A percentile compares a stretch with the other conserved stretches of the same genome.
Evolutionary conservation across 2,888 invertebrate species (phyloP).

Genomic region (Gastrophysa polygoni): DNA sequence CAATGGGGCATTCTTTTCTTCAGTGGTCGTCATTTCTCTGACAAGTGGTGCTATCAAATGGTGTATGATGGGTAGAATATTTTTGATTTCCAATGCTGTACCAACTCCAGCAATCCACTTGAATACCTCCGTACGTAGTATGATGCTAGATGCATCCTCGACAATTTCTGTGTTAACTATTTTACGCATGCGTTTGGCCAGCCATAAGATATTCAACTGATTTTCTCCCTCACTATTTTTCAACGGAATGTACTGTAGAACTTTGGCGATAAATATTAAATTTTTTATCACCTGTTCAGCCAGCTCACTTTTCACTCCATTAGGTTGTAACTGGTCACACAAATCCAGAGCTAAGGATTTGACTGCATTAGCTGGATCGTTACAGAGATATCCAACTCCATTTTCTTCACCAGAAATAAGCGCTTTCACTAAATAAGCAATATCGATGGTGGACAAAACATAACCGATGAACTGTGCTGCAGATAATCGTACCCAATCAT

Average conservation of each 20-base stretch:
- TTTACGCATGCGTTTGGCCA: constrained; percentile 74
- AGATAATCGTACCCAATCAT: constrained; percentile 83
- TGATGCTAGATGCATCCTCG: constrained; percentile 68
- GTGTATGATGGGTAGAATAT: constrained; percentile 66
- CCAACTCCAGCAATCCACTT: constrained; percentile 82
- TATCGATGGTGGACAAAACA: constrained; percentile 69
- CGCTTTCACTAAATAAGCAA: constrained; percentile 64
- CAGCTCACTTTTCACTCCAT: constrained; percentile 70
- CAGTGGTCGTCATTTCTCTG: constrained; percentile 77
- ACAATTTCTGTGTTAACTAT: constrained; percentile 81
- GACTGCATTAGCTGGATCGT: constrained; percentile 66
- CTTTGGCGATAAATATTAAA: constrained; percentile 62
- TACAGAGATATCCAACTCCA: constrained; percentile 61
- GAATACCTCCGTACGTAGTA: constrained; percentile 78
- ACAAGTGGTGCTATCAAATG: constrained; percentile 77
- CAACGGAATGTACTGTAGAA: constrained; percentile 64
- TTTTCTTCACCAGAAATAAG: constrained; percentile 51
- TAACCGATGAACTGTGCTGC: constrained; percentile 78
- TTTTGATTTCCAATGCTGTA: constrained; percentile 66
- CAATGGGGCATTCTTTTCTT: constrained; percentile 68
- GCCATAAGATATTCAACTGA: constrained; percentile 72
- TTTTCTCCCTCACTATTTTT: constrained; percentile 54
- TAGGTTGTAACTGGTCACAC: constrained; percentile 73
- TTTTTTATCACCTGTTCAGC: constrained; percentile 65
- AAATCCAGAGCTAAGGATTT: constrained; percentile 75